These are phyloP conservation scores for Clarias platycephalus DNA, from an alignment of 2,797 vertebrate genomes.

Conservation along the genomic window DNA sequence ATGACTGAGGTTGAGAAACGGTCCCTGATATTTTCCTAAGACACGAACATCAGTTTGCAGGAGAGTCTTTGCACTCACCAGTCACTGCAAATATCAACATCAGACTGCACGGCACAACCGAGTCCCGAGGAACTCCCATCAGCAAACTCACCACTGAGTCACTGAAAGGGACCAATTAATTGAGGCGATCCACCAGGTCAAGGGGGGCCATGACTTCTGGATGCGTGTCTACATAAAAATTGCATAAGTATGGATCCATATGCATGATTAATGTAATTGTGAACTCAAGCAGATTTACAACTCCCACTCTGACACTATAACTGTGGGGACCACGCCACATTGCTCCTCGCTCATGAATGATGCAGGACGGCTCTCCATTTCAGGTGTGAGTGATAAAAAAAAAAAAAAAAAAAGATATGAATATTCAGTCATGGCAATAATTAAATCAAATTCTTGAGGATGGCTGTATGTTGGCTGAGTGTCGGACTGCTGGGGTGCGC, in stretches of 20 bases:
- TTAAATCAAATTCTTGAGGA: constrained; percentile 78
- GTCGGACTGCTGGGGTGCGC: constrained; percentile 72
- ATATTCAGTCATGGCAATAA: constrained; percentile 79
- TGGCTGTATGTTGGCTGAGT: constrained; percentile 71
- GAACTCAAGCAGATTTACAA: constrained; percentile 62
- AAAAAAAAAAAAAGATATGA: constrained; percentile 67
- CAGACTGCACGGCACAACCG: constrained; percentile 37
- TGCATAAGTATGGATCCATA: constrained; percentile 62
- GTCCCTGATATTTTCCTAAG: constrained; percentile 42
- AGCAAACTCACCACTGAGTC: constrained; percentile 51
- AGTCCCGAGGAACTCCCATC: constrained; percentile 37
- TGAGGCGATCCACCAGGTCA: constrained; percentile 62
- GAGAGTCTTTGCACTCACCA: constrained; percentile 48
- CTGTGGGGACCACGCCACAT: constrained; percentile 76
- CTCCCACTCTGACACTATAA: constrained; percentile 67
- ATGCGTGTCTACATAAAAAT: constrained; percentile 61
- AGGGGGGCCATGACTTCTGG: constrained; percentile 59
- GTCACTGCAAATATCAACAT: constrained; percentile 55
- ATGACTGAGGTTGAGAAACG: constrained; percentile 9
- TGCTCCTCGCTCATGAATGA: constrained; percentile 76
- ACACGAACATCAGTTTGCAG: constrained; percentile 47
- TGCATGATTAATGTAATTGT: constrained; percentile 71
- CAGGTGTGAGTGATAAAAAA: constrained; percentile 73
- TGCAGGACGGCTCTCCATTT: constrained; percentile 68
- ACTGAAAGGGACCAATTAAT: constrained; percentile 68